Base-by-base conservation (phyloP, 2,113 vertebrate genomes). In the Cyanoderma ruficeps region DNA sequence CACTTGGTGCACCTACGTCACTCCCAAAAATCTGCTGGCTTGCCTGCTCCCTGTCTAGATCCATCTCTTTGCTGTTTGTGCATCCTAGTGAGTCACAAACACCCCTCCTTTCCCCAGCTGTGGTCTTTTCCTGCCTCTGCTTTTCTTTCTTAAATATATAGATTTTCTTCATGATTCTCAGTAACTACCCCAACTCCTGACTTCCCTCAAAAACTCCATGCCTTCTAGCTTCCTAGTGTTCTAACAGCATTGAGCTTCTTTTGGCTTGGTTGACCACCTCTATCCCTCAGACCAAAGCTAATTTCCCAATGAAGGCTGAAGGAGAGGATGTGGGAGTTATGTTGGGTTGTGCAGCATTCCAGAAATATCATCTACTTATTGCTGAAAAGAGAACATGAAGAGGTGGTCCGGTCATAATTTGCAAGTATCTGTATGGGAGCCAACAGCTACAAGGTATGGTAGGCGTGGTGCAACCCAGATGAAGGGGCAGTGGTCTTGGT, bases 31-130 rank as follows among this genome's bases (percentile, higher is more conserved):
- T 15, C 57, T 82, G 47, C 65, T 11, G 15, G 56, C 46, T 92
- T 89, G 60, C 90, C 42, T 84, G 55, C 69, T 96, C 61, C 70
- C 72, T 76, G 72, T 75, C 75, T 70, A 35, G 37, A 74, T 63
- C 53, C 56, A 23, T 82, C 30, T 94, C 49, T 52, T 65, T 67
- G 63, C 42, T 80, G 24, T 87, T 72, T 55, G 7, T 65, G 30
- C 59, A 23, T 60, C 49, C 23, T 35, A 37, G 30, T 85, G 87
- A 79, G 57, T 69, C 67, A 67, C 3, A 8, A 37, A 47, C 56
- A 55, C 7, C 6, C 13, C 35, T 92, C 37, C 49, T 77, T 89
- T 17, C n/a, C 15, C 28, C 33, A 86, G 12, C 52, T 55, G 37
- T 90, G 37, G 22, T 28, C 55, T 63, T 70, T 87, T 78, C 21